A percentile compares a stretch with the other conserved stretches of the same genome.
Evolutionary conservation across 2,888 invertebrate species (phyloP).

Genomic region (Megastigmus dorsalis): DNA sequence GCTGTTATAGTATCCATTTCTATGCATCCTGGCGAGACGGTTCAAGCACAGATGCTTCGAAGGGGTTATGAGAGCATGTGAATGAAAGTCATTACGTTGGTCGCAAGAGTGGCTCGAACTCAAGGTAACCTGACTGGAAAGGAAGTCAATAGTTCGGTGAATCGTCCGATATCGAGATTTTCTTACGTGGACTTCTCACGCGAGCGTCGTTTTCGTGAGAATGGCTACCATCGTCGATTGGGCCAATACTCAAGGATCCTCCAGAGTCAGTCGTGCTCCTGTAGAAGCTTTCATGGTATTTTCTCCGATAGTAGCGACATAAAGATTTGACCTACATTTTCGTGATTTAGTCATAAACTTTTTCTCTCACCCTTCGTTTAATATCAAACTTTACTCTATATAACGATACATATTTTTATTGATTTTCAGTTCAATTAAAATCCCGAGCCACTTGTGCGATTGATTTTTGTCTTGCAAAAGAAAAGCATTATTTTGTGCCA

Average conservation of each 20-base stretch:
- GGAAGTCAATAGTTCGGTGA: slow-evolving; percentile 66
- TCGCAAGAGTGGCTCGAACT: background rate
- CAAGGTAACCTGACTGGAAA: slow-evolving; percentile 44
- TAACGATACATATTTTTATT: too few species aligned
- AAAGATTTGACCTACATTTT: slow-evolving; percentile 2
- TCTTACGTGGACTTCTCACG: slow-evolving; percentile 64
- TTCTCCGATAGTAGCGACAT: background rate
- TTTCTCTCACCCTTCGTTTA: too few species aligned
- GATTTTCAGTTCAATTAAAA: too few species aligned
- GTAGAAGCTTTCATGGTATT: background rate
- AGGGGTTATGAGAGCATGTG: slow-evolving; percentile 1
- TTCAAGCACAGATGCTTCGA: slow-evolving; percentile 1
- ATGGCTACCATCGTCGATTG: slow-evolving; percentile 44
- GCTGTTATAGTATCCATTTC: slow-evolving; percentile 5
- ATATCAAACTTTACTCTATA: too few species aligned
- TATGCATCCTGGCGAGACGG: background rate
- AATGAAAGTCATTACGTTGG: slow-evolving; percentile 10
- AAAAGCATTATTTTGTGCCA: too few species aligned
- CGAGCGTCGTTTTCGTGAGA: slow-evolving; percentile 60
- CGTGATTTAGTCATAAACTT: background rate
- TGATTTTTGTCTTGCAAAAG: too few species aligned
- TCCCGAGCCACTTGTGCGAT: too few species aligned
- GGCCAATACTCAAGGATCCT: slow-evolving; percentile 56
- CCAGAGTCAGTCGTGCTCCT: background rate
- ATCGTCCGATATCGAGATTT: slow-evolving; percentile 59